Evolutionary conservation across 2,113 vertebrate species (phyloP).

Genomic region (Patagioenas fasciata): DNA sequence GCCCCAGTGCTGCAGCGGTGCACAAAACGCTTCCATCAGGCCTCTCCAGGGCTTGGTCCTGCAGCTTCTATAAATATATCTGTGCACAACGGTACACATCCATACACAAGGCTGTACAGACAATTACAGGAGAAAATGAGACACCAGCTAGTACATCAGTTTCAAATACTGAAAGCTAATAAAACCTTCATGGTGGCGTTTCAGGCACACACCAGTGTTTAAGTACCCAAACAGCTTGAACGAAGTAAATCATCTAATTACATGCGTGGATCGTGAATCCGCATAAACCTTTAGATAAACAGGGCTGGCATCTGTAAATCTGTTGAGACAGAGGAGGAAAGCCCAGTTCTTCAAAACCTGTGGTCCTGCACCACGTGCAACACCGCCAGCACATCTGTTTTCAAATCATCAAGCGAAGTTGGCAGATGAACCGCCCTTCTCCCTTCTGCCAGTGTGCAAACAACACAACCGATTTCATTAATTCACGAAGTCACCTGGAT

Average conservation of each 20-base stretch:
- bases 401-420: neutral
- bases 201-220: neutral
- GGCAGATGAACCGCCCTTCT: neutral
- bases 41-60: neutral
- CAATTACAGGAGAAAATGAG: neutral
- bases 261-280: neutral
- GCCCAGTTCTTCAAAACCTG: neutral
- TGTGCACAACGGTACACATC: neutral
- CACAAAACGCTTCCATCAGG: accelerated
- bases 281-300: neutral
- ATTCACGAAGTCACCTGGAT: neutral
- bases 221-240: neutral
- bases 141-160: neutral
- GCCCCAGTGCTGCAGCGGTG: neutral
- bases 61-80: neutral
- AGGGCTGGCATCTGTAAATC: neutral
- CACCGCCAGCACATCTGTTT: neutral
- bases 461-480: neutral
- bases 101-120: neutral
- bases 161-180: neutral
- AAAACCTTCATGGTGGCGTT: neutral
- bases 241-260: neutral
- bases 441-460: neutral
- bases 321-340: neutral
- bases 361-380: neutral